Evolutionary conservation across 1,140 invertebrate species (phyloP).

Genomic region (Augochlora pura): DNA sequence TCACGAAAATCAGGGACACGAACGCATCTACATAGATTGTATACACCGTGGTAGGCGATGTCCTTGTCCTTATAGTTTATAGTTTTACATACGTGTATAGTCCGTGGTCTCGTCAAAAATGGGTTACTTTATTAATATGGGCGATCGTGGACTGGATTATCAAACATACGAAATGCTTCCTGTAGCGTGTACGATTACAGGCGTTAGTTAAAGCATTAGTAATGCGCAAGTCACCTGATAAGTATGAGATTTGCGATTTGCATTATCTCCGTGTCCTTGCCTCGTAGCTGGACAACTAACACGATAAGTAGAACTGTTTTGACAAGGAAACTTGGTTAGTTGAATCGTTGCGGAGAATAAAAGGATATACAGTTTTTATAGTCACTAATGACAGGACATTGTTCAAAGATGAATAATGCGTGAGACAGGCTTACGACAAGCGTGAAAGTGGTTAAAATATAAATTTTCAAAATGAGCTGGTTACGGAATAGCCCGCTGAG

Average conservation of each 20-base stretch:
- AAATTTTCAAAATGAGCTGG: constrained; percentile 83
- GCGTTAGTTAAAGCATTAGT: constrained; percentile 12
- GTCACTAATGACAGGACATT: background rate
- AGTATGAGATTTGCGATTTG: constrained; percentile 41
- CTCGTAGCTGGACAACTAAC: constrained; percentile 37
- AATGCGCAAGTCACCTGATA: constrained; percentile 38
- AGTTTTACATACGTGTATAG: too few species aligned
- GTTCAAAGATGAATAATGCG: constrained; percentile 8
- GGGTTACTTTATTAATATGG: background rate
- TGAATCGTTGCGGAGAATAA: background rate
- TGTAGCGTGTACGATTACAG: background rate
- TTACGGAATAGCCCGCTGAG: constrained; percentile 83
- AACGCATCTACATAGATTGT: too few species aligned
- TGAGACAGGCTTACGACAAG: background rate
- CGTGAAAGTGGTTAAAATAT: constrained; percentile 12
- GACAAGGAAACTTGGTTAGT: constrained; percentile 33
- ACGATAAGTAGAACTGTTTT: constrained; percentile 44
- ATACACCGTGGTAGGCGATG: too few species aligned
- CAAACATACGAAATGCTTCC: background rate
- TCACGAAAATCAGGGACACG: too few species aligned
- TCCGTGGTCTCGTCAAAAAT: constrained; percentile 15
- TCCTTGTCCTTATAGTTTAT: too few species aligned
- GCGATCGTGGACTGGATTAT: background rate
- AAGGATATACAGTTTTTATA: background rate
- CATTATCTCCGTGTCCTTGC: constrained; percentile 45